These are phyloP conservation scores for Miichthys miiuy DNA, from an alignment of 2,797 vertebrate species.

Conservation along the genomic window DNA sequence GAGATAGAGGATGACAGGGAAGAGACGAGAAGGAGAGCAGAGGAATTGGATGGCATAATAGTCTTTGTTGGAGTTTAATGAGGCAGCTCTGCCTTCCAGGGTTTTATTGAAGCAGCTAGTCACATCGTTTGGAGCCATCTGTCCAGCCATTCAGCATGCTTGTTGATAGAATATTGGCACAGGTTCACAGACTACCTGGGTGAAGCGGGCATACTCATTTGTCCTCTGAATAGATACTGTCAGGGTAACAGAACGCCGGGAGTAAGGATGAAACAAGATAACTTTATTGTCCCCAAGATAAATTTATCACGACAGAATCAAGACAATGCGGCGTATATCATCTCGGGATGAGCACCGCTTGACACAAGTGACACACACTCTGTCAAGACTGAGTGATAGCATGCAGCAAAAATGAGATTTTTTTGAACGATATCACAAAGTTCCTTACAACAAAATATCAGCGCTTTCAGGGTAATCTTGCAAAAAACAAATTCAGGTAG, in stretches of 20 bases:
- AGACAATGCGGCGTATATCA: constrained; percentile 24
- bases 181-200: constrained; percentile 65
- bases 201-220: constrained; percentile 49
- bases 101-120: constrained; percentile 79
- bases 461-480: neutral
- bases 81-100: constrained; percentile 77
- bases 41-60: constrained; percentile 70
- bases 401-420: neutral
- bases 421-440: neutral
- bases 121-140: constrained; percentile 79
- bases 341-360: neutral
- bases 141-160: constrained; percentile 57
- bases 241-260: constrained; percentile 44
- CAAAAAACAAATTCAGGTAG: neutral
- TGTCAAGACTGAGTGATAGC: constrained; percentile 37
- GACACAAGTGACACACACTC: neutral
- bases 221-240: constrained; percentile 57
- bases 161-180: constrained; percentile 66
- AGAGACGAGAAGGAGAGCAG: constrained; percentile 46
- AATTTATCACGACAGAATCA: constrained; percentile 25
- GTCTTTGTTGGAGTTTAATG: constrained; percentile 78
- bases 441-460: constrained; percentile 8
- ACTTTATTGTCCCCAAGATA: constrained; percentile 15
- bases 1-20: constrained; percentile 52
- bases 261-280: constrained; percentile 36